Evolutionary conservation across 2,888 invertebrate species (phyloP), one percentile per base, ranked within the genome.

Genomic region (Limnephilus rhombicus): DNA sequence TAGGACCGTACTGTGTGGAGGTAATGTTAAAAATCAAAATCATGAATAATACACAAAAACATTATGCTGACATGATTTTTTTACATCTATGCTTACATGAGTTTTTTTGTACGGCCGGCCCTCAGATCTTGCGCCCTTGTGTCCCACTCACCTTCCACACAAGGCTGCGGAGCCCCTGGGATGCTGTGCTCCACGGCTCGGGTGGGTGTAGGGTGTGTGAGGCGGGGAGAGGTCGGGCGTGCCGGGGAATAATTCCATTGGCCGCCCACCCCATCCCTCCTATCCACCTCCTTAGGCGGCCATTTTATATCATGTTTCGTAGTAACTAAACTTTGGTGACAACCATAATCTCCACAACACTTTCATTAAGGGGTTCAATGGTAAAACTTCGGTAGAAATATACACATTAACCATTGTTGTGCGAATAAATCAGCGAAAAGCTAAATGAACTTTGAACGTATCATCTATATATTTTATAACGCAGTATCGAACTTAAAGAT

Each of bases 301-400:
- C 68, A 68, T 68, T 68, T 68, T 68, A 68, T 68, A 68, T 68
- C 68, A 68, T 68, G 68, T 68, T 68, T 68, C 68, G 68, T n/a
- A 68, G 24, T 68, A 24, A 24, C 68, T 68, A 68, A 68, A 68
- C 68, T 24, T 68, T 68, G 68, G 68, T 68, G 68, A 68, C 68
- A 68, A 24, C 24, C 24, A 24, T 68, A n/a, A 68, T 68, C 68
- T 68, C 24, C 24, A 68, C 24, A 68, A n/a, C 68, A n/a, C 68
- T 68, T 68, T 68, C 68, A 24, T n/a, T n/a, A 68, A 68, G 68
- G 68, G 24, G 24, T 68, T n/a, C 24, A 68, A 24, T 9, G 68
- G 1, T 68, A n/a, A n/a, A n/a, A 68, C 24, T 68, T 68, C n/a
- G 68, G 2, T 9, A 9, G 24, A n/a, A 24, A 68, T 24, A 9